Base-by-base conservation (phyloP, 2,888 invertebrate genomes). In the Esperia sulphurella region DNA sequence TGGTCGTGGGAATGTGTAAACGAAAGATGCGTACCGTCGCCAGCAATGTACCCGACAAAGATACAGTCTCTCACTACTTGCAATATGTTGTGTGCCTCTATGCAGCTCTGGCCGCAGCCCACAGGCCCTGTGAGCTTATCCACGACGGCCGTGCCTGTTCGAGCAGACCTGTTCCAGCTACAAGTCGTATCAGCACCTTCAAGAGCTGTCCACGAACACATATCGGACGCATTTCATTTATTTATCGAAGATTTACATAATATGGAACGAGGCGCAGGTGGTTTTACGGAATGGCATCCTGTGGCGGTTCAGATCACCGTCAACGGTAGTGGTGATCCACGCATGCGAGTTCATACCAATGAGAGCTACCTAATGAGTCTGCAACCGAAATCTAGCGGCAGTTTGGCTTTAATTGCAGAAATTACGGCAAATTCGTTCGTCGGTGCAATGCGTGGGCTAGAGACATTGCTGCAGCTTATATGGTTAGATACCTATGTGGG, bases 1-100 rank as follows among this genome's bases (percentile, higher is more conserved):
- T 95, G 95, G 95, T 94, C 93, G n/a, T 95, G 95, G 92, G 91
- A 92, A 47, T 95, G 95, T 72, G 89, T 92, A 45, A 81, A 85
- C 39, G 91, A 92, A 57, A 91, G 92, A 62, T 95, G 95, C 83
- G 91, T 94, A 50, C 92, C 94, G 10, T 52, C 67, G 40, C 73
- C 73, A 59, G 68, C 73, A 50, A 59, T 65, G 2, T 62, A 75
- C 35, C 66, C 68, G 21, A 61, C 51, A 58, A 77, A 64, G 64
- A 86, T 85, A 59, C 92, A 87, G 54, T 92, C 94, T 9, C 80
- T 94, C 57, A 89, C 92, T 51, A 94, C 94, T 9, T 95, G 95
- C 75, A 92, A 92, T 56, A 94, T 95, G 91, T 83, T 94, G 8
- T 95, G 95, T 75, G 93, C 93, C 8, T 87, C 91, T 35, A 85